A percentile compares a stretch with the other conserved stretches of the same genome.
phyloP scores from a whole-genome alignment of 35 echinoderm and acorn worm species.

The Ophiothrix spiculata region DNA sequence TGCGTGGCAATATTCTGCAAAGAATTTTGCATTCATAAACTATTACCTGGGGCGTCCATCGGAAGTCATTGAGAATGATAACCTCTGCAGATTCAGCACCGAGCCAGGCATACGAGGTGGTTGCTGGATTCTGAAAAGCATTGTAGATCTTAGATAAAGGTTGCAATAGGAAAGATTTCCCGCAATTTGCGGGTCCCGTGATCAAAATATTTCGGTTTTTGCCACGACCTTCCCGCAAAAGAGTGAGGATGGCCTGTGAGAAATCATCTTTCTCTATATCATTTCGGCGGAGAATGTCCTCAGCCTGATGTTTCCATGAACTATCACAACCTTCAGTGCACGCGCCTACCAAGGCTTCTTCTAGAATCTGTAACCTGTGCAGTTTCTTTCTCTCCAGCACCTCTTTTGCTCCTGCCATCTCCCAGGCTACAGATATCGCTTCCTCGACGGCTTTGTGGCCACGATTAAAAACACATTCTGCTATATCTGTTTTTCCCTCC shows the following conservation, averaged over 20 bases:
- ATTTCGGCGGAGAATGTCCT: not conserved
- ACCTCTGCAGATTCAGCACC: slow-evolving; percentile 2
- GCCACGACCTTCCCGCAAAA: not conserved
- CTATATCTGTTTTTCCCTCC: too few relatives aligned
- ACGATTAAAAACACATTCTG: too few relatives aligned
- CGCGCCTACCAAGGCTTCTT: too few relatives aligned
- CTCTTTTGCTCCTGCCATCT: too few relatives aligned
- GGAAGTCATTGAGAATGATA: slow-evolving; percentile 32
- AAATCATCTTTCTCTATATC: not conserved
- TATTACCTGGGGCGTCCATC: slow-evolving; percentile 19
- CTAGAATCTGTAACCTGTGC: too few relatives aligned
- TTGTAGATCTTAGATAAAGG: slow-evolving; percentile 13
- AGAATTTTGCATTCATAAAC: too few relatives aligned
- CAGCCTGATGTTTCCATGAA: too few relatives aligned
- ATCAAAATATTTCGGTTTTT: slow-evolving; percentile 33
- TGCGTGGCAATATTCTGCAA: too few relatives aligned
- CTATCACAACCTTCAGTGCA: too few relatives aligned
- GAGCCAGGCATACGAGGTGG: slow-evolving; percentile 17
- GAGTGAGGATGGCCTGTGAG: not conserved
- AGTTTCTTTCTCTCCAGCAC: too few relatives aligned
- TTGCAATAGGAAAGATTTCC: slow-evolving; percentile 32
- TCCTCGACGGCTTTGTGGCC: too few relatives aligned
- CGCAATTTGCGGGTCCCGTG: slow-evolving; percentile 30
- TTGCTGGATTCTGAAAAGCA: slow-evolving; percentile 7
- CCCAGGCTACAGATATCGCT: too few relatives aligned